A percentile compares a stretch with the other conserved stretches of the same genome.
Conservation (phyloP, 2,888 invertebrate species). For the Lumbricus terrestris region DNA sequence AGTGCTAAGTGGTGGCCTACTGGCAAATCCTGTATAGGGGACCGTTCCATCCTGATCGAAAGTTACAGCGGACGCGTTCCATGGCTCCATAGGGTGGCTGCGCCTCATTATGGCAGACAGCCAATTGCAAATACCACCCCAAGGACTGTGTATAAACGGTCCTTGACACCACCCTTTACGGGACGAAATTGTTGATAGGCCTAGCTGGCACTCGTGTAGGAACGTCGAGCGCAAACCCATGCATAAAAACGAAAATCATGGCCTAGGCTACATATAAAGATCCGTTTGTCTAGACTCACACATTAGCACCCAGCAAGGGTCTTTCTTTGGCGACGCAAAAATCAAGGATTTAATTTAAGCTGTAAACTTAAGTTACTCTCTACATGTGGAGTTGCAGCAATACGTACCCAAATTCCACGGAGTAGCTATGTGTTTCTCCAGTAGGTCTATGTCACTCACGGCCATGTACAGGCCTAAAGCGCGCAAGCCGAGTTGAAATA, state of each 20-base stretch:
- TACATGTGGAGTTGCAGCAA: neutral
- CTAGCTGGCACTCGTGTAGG: no score
- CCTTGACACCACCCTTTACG: no score
- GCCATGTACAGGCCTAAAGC: neutral
- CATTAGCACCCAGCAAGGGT: neutral
- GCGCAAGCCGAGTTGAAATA: neutral
- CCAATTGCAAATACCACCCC: no score
- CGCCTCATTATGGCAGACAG: no score
- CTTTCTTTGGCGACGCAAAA: neutral
- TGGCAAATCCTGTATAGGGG: no score
- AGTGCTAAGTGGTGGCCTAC: no score
- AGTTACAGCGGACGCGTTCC: no score
- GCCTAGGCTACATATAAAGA: no score
- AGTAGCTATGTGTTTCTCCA: neutral
- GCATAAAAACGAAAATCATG: neutral
- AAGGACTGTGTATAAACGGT: no score
- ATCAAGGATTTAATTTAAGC: neutral
- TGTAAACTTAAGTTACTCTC: neutral
- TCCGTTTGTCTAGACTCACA: neutral
- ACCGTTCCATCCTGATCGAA: no score
- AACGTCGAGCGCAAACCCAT: neutral
- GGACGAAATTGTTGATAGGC: neutral
- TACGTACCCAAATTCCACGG: neutral
- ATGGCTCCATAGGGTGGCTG: no score
- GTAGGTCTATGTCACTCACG: neutral